Evolutionary conservation across 2,113 vertebrate species (phyloP), one percentile per base, ranked within the genome.

Genomic region (Vireo altiloquus): DNA sequence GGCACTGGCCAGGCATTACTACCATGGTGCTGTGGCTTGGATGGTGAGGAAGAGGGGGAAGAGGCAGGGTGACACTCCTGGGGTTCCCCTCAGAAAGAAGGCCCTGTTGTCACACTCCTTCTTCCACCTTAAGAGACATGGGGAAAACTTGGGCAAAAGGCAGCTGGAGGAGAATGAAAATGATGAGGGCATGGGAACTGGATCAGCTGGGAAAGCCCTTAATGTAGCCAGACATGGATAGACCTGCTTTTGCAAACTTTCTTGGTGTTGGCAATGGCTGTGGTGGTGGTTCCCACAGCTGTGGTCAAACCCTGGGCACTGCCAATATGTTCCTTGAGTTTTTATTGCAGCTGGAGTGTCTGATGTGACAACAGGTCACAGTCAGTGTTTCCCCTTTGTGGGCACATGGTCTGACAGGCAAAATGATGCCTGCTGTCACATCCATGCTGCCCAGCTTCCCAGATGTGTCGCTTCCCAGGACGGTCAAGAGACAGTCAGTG

Each of bases 301-400:
- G 30, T 24, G 31, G 31, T 92, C 72, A 70, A 61, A 70, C 39
- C 12, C 56, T 47, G 46, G 22, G 54, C 52, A 70, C 56, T 82
- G 23, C 50, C 31, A 35, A 10, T 1, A 2, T 16, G 22, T 68
- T 57, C 52, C 82, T 60, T 40, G 89, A 94, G 72, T 90, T 95
- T 92, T 83, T 63, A 9, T 49, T 83, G 47, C 64, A 64, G 12
- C 69, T 75, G 49, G 52, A 68, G 25, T 0, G 4, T 42, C 33
- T 68, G 49, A 47, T 66, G 60, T 94, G 83, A 88, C 88, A 94
- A 90, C 92, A 92, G 85, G 93, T 96, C 90, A 70, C 50, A 81
- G 76, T n/a, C 11, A 64, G 56, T 0, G 2, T 88, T 71, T 82
- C 4, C 19, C 82, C 15, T 91, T 81, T 71, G 57, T 19, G 49